Percentiles rank a stretch among this genome's conserved stretches.
phyloP scores from a whole-genome alignment of 2,113 vertebrate genomes.

The cattle (Bos taurus) region DNA sequence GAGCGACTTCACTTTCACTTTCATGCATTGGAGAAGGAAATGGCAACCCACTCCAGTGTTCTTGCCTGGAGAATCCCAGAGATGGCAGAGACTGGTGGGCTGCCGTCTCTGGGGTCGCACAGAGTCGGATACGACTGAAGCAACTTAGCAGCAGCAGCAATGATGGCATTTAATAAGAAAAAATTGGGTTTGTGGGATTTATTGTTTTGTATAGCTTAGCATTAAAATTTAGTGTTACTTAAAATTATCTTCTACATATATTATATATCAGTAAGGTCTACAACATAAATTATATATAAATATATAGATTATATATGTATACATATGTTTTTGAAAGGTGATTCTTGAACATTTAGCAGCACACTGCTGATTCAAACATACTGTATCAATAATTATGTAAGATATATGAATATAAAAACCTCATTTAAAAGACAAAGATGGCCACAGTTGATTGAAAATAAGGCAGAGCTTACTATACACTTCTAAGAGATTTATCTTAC shows the following conservation, averaged over 20 bases:
- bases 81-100: background rate
- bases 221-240: background rate
- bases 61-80: background rate
- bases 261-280: background rate
- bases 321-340: background rate
- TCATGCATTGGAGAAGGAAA: background rate
- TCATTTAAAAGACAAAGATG: background rate
- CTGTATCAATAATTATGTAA: background rate
- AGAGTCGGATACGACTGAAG: fast-evolving
- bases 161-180: background rate
- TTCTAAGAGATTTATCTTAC: background rate
- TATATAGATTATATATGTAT: background rate
- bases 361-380: background rate
- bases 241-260: background rate
- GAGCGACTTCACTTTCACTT: background rate
- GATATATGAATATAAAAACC: background rate
- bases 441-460: background rate
- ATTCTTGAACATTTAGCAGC: background rate
- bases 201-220: background rate
- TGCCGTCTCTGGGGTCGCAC: fast-evolving
- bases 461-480: background rate
- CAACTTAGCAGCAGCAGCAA: background rate
- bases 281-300: background rate
- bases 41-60: background rate
- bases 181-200: background rate